A percentile compares a stretch with the other conserved stretches of the same genome.
Evolutionary conservation across 2,113 vertebrate genomes (phyloP).

Genomic region (Poeciliopsis prolifica): DNA sequence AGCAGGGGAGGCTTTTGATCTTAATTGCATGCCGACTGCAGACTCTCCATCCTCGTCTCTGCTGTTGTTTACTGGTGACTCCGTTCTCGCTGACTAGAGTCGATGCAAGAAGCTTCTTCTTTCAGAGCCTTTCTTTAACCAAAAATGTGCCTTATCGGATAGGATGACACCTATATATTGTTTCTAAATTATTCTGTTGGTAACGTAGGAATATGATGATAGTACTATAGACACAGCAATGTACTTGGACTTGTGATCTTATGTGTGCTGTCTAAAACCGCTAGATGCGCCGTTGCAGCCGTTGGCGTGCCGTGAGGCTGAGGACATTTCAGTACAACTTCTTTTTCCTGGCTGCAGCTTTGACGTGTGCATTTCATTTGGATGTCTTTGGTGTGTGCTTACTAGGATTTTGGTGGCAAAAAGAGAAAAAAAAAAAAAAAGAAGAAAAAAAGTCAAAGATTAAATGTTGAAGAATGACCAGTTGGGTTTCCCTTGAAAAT

Average conservation of each 20-base stretch:
- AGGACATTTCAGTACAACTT: constrained; percentile 74
- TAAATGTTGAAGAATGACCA: constrained; percentile 70
- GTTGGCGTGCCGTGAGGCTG: constrained; percentile 77
- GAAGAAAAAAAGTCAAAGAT: constrained; percentile 53
- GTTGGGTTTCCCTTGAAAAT: constrained; percentile 66
- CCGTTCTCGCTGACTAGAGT: constrained; percentile 66
- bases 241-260: constrained; percentile 79
- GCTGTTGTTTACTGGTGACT: constrained; percentile 64
- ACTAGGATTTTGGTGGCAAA: constrained; percentile 74
- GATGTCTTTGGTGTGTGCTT: constrained; percentile 79
- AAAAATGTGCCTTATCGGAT: constrained; percentile 81
- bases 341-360: constrained; percentile 66
- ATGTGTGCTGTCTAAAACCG: constrained; percentile 72
- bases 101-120: constrained; percentile 80
- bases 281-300: constrained; percentile 73
- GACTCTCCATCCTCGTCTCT: constrained; percentile 67
- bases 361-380: constrained; percentile 74
- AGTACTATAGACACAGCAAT: constrained; percentile 78
- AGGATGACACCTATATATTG: constrained; percentile 71
- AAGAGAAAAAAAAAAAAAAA: background rate
- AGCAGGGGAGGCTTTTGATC: constrained; percentile 77
- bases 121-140: constrained; percentile 84
- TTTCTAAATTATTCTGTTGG: constrained; percentile 72
- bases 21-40: constrained; percentile 77
- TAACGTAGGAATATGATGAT: constrained; percentile 71